Evolutionary conservation across 2,113 vertebrate genomes (phyloP), one percentile per base, ranked within the genome.

Genomic region (Numenius arquata): DNA sequence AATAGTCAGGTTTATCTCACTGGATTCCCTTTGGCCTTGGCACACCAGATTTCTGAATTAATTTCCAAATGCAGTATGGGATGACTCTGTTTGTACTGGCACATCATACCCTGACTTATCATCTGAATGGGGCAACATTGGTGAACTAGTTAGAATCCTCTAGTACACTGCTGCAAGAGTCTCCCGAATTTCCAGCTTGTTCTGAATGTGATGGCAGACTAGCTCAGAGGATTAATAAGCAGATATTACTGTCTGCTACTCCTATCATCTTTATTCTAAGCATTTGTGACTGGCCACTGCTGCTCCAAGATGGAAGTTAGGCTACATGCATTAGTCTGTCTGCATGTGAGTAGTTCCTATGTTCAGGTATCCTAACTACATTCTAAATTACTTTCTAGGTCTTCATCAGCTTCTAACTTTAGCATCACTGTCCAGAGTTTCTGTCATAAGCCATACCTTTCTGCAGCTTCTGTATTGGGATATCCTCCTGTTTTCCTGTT

Each of bases 71-170:
- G 78, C 85, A 94, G 53, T 89, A 72, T 5, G 21, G 2, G 5
- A 91, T 94, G 90, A 94, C 85, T 96, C 71, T 91, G 40, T 96
- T 97, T 96, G 91, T 93, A 77, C 83, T 97, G 96, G 93, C 95
- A 89, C 43, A 76, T 85, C 48, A 53, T n/a, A 74, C 22, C 9
- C 45, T 93, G 66, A 92, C 85, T 95, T 78, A 84, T 63, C 77
- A 71, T 56, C 73, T 77, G 43, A 85, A 21, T n/a, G 29, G 52
- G 55, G 66, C 79, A 94, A 93, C 3, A 5, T 2, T 29, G 34
- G 41, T 91, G 84, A 88, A 82, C 47, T 93, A 84, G 76, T 93
- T 55, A 52, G 65, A 93, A 78, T 75, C 43, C 75, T 53, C 73
- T 50, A n/a, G 27, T 38, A 56, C 38, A 77, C 11, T 40, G n/a